These are phyloP conservation scores for Tenodera sinensis DNA, from an alignment of 2,888 invertebrate species.

Conservation along the genomic window DNA sequence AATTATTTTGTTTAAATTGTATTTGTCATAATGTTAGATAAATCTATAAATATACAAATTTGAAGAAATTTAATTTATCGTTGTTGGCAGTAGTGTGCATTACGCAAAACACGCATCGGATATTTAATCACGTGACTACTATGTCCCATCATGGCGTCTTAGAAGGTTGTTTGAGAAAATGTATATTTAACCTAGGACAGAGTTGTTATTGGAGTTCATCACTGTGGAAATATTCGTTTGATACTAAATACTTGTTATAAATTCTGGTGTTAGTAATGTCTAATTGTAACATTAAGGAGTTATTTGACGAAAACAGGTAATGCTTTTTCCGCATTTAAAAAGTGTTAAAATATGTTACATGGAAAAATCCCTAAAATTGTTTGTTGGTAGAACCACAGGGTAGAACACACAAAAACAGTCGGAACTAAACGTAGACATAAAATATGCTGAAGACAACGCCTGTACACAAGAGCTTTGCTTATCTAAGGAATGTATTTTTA, in stretches of 20 bases:
- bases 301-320: constrained; percentile 46
- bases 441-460: no score
- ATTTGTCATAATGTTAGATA: no score
- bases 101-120: not conserved
- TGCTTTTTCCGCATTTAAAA: not conserved
- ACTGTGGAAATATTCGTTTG: not conserved
- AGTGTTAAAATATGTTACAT: no score
- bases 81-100: not conserved
- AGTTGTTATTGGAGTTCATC: not conserved
- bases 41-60: no score
- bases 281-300: constrained; percentile 44
- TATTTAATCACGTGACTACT: not conserved
- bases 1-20: no score
- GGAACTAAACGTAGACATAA: no score
- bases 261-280: constrained; percentile 37
- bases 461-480: no score
- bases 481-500: no score
- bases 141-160: not conserved
- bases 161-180: not conserved
- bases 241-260: not conserved
- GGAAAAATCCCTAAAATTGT: no score
- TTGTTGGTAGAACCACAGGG: no score
- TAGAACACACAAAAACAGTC: no score
- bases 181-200: not conserved
- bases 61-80: no score